Evolutionary conservation across 35 echinoderm and acorn worm genomes (phyloP).

Genomic region (Ophioderma brevispina): DNA sequence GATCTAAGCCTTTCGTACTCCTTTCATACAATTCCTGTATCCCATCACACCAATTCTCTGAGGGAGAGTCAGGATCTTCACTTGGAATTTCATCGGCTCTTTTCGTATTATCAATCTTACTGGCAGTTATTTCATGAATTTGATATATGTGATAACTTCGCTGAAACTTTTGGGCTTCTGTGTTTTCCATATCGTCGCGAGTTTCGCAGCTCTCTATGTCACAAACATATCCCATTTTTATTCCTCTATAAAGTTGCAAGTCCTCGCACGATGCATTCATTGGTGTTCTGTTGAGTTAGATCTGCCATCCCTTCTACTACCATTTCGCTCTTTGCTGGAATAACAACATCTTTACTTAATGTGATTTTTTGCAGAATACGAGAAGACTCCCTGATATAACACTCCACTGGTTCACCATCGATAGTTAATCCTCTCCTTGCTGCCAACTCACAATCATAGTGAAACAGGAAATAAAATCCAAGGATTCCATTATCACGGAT

Average conservation of each 20-base stretch:
- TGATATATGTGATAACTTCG: background rate
- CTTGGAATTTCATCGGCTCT: background rate
- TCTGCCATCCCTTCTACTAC: background rate
- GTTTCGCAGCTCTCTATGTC: background rate
- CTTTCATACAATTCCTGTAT: constrained; percentile 1
- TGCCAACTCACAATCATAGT: background rate
- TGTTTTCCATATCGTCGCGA: background rate
- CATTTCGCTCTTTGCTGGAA: background rate
- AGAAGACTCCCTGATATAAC: background rate
- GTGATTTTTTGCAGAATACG: background rate
- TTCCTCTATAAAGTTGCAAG: background rate
- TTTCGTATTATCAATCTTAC: background rate
- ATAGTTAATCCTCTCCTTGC: background rate
- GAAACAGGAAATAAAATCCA: background rate
- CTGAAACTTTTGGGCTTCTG: background rate
- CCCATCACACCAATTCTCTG: background rate
- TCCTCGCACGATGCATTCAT: background rate
- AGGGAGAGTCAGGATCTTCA: too few species aligned
- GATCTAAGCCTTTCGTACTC: background rate
- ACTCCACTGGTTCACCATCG: background rate
- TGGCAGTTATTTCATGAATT: background rate
- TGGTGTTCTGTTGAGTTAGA: background rate
- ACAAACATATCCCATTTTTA: background rate
- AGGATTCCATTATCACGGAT: background rate
- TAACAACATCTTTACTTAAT: background rate